These are phyloP conservation scores for Phodopus roborovskii DNA, from an alignment of 2,113 vertebrate genomes.

Conservation along the genomic window DNA sequence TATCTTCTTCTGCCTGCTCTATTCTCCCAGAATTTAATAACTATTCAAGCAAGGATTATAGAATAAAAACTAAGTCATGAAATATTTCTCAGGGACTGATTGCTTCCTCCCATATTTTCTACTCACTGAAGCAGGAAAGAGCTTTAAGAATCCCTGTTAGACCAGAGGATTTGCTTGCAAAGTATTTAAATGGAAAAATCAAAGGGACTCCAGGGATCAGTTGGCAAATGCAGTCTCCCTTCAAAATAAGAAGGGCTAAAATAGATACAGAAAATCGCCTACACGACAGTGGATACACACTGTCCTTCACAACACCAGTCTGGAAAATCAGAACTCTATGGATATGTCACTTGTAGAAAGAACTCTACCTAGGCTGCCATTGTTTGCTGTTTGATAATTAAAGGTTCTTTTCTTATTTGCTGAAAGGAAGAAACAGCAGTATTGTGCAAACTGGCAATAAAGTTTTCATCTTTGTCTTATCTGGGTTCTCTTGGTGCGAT, in stretches of 20 bases:
- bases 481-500: constrained; percentile 60
- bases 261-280: neutral
- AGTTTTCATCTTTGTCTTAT: constrained; percentile 84
- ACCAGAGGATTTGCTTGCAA: constrained; percentile 16
- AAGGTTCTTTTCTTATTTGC: constrained; percentile 55
- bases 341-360: neutral
- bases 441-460: constrained; percentile 76
- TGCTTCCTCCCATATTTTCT: constrained; percentile 51
- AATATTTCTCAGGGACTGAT: constrained; percentile 42
- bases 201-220: neutral
- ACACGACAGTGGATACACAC: neutral
- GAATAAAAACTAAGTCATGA: constrained; percentile 35
- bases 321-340: neutral
- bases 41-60: constrained; percentile 20
- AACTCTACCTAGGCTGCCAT: neutral
- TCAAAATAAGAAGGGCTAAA: constrained; percentile 29
- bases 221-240: neutral
- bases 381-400: neutral
- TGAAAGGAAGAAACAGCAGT: neutral
- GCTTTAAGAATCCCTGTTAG: neutral
- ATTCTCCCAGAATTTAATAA: neutral
- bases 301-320: neutral
- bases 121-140: constrained; percentile 43
- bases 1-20: neutral
- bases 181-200: constrained; percentile 28